Percentiles rank a stretch among this genome's conserved stretches.
Evolutionary conservation across 2,113 vertebrate genomes (phyloP).

Genomic region (Pituophis catenifer): DNA sequence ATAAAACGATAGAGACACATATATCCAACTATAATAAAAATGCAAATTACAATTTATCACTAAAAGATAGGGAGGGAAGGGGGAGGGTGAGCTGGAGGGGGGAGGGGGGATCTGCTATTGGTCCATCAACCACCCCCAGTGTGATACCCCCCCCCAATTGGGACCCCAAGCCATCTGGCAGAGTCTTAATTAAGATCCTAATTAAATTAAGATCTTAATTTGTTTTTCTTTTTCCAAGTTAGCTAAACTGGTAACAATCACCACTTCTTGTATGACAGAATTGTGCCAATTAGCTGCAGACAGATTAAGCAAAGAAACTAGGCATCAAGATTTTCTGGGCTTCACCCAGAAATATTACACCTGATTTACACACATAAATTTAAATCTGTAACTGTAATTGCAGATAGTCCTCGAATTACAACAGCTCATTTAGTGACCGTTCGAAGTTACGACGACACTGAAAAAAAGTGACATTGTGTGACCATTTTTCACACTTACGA

Average conservation of each 20-base stretch:
- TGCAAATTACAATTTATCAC: not conserved
- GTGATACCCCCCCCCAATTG: not conserved
- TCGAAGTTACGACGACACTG: too few species aligned
- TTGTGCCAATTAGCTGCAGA: not conserved
- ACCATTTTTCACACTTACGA: too few species aligned
- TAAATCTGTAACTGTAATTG: not conserved
- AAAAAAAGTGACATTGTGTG: too few species aligned
- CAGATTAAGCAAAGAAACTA: not conserved
- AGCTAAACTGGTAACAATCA: not conserved
- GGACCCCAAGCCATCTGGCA: not conserved
- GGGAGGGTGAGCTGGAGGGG: not conserved
- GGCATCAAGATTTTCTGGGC: not conserved
- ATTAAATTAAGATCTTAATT: not conserved
- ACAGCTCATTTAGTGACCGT: too few species aligned
- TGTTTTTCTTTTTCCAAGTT: not conserved
- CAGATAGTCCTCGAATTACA: too few species aligned
- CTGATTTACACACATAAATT: conserved; percentile 43
- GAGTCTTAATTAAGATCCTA: not conserved
- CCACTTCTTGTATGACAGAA: not conserved
- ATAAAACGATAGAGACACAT: not conserved
- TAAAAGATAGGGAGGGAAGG: not conserved
- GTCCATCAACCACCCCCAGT: not conserved
- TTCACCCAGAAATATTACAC: not conserved
- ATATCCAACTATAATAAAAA: not conserved
- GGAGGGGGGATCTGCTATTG: not conserved